These are phyloP conservation scores for Piaya cayana DNA, from an alignment of 2,113 vertebrate genomes.

Conservation along the genomic window DNA sequence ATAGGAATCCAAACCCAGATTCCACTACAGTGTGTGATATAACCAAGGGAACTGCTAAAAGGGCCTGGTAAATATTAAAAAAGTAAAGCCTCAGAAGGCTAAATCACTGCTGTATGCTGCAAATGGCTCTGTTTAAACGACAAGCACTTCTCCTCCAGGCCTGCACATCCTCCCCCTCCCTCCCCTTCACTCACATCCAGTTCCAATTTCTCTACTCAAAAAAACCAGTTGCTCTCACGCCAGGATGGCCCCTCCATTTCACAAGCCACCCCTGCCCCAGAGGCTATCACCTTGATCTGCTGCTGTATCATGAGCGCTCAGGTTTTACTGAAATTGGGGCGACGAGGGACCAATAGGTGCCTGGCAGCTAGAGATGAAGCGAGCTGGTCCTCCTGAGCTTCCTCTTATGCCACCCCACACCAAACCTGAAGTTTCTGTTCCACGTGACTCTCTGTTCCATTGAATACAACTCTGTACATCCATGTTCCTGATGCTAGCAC, in stretches of 20 bases:
- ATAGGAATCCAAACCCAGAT: constrained; percentile 16
- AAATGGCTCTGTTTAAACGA: not conserved
- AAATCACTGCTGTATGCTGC: not conserved
- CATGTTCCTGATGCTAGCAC: not conserved
- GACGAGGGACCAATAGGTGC: not conserved
- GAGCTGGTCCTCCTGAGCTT: not conserved
- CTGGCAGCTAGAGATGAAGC: not conserved
- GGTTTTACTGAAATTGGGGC: not conserved
- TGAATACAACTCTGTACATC: not conserved
- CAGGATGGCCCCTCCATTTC: not conserved
- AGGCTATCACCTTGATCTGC: not conserved
- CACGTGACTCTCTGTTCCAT: not conserved
- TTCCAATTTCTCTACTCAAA: constrained; percentile 38
- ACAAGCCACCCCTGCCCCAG: not conserved
- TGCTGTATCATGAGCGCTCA: not conserved
- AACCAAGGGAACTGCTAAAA: not conserved
- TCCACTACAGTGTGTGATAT: not conserved
- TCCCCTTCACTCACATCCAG: not conserved
- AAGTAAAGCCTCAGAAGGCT: not conserved
- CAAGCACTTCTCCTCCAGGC: not conserved
- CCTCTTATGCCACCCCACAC: not conserved
- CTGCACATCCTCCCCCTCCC: not conserved
- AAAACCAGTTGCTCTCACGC: constrained; percentile 16
- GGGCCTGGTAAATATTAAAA: not conserved
- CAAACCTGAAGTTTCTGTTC: not conserved